Base-by-base conservation (phyloP, 2,888 invertebrate genomes). In the Ferrisia virgata region DNA sequence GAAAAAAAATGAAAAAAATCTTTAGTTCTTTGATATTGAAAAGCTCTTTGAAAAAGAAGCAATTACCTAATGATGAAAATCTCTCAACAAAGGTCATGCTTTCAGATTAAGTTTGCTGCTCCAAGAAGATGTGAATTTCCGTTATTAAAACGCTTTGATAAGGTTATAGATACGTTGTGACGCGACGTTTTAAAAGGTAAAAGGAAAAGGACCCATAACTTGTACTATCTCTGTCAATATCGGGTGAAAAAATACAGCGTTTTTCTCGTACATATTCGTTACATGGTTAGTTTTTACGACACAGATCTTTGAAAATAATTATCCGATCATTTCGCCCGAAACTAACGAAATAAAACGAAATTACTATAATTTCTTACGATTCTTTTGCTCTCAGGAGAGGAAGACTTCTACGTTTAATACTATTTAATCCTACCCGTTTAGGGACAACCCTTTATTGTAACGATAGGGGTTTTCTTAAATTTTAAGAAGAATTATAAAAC, bases 401-500 rank as follows among this genome's bases (percentile, higher is more conserved):
- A 83, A 33, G 43, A 69, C 69, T 83, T 76, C 36, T 72, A 25
- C 76, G 15, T 76, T 76, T 83, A 83, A 83, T 83, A 40, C 83
- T 40, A 83, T 76, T 72, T 83, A 83, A 83, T 83, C 76, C 83
- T 40, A 64, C 69, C 83, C 72, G 40, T 76, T 36, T 28, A 25
- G 81, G 58, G 80, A 80, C 72, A 43, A 64, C 69, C 82, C 43
- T 83, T 83, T 83, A 40, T 53, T 53, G 47, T 33, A 47, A 53
- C 80, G 80, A 80, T 31, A 22, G 80, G 47, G 80, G 69, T 83
- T 82, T 83, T 83, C 83, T 83, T 83, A 76, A 83, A 83, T 76
- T 83, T 83, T 83, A 83, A 83, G 83, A 83, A 83, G 72, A 76
- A 83, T 58, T 83, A 83, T 83, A 72, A 83, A 83, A 83, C 76